phyloP scores from a whole-genome alignment of 2,113 vertebrate genomes.

The Oriolus oriolus region DNA sequence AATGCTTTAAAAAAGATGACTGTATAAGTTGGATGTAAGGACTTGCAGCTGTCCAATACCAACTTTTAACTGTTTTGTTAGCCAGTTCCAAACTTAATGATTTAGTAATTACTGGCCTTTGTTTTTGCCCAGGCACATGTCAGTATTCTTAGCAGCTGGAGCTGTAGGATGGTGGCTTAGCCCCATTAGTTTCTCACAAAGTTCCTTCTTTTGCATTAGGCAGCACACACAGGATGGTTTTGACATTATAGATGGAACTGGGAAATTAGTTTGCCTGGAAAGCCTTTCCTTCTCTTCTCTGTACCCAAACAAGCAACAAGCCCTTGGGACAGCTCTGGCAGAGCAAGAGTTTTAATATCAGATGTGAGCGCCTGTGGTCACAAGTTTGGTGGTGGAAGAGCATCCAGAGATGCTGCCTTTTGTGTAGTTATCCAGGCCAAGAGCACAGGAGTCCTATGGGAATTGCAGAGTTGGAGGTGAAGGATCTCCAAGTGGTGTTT shows the following conservation, averaged over 20 bases:
- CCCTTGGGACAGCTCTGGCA: not conserved
- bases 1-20: not conserved
- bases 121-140: not conserved
- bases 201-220: not conserved
- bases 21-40: rapidly evolving
- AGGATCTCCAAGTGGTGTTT: not conserved
- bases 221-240: not conserved
- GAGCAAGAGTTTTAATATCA: not conserved
- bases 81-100: not conserved
- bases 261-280: not conserved
- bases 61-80: not conserved
- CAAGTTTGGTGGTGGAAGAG: not conserved
- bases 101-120: not conserved
- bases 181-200: not conserved
- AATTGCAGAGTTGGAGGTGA: not conserved
- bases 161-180: not conserved
- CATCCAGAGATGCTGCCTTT: not conserved
- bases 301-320: not conserved
- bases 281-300: not conserved
- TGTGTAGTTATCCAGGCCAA: not conserved
- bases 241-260: not conserved
- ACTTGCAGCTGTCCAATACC: not conserved
- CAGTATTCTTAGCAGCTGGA: not conserved
- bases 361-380: not conserved
- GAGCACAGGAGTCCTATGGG: not conserved